Base-by-base conservation (phyloP, 2,888 invertebrate species). In the Aquatica leii region DNA sequence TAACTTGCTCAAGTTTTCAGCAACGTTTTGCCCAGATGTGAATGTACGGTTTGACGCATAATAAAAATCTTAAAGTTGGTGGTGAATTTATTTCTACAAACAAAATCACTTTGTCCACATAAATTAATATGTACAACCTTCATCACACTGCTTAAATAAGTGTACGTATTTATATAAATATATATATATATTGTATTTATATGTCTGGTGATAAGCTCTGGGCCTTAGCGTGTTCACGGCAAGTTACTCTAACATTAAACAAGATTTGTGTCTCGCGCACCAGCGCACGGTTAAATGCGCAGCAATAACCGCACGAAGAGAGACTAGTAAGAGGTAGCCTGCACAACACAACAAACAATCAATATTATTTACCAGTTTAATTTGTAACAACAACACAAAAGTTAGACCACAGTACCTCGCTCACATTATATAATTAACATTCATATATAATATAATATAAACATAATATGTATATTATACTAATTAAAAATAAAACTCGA, bases 71-170 rank as follows among this genome's bases (percentile, higher is more conserved):
- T 35, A 41, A 18, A 74, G 74, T 76, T 78, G 76, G 76, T 73
- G 77, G 78, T 79, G 80, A 70, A 78, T 81, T 79, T 80, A 80
- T 79, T 80, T 80, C 80, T 80, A 80, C 78, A 80, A 80, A 80
- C 78, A 80, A 79, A 24, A 74, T 79, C 78, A 78, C 76, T 80
- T 79, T 78, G 77, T 80, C 78, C 80, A 80, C 80, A 81, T 80
- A 81, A 80, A 81, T 81, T 80, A 73, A 79, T 80, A 81, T 81
- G 75, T 81, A 81, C 80, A 81, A 80, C 79, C 78, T 77, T 78
- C 78, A 80, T 80, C 80, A 80, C 80, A 79, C 80, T 78, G 78
- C 78, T 80, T 80, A 79, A 78, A 78, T 79, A 79, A 77, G 76
- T 78, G 78, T 79, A 78, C 76, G 76, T 78, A 76, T 77, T 77